Percentiles rank a stretch among this genome's conserved stretches.
These are phyloP conservation scores for Heliocidaris tuberculata DNA, from an alignment of 35 echinoderm and acorn worm species.

Conservation along the genomic window DNA sequence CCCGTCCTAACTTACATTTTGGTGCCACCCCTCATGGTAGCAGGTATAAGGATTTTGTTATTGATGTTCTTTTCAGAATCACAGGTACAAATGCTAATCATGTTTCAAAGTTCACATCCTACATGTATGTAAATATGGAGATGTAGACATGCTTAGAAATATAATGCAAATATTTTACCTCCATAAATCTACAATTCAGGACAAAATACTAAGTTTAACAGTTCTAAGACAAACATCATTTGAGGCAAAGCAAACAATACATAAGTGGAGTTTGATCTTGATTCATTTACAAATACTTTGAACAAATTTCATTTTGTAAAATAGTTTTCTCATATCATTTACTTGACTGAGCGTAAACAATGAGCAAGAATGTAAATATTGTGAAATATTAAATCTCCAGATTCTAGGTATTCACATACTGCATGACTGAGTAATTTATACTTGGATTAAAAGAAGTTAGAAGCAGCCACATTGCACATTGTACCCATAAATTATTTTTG, in stretches of 20 bases:
- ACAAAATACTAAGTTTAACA: not conserved
- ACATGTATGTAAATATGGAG: no score
- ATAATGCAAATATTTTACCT: no score
- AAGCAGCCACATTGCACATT: no score
- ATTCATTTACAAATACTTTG: not conserved
- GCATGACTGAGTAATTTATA: not conserved
- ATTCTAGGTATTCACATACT: not conserved
- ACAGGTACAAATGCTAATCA: no score
- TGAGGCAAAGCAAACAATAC: not conserved
- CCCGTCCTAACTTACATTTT: no score
- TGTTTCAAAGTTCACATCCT: no score
- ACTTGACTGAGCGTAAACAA: not conserved
- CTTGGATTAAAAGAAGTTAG: no score
- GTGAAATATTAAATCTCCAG: not conserved
- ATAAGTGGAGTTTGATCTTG: not conserved
- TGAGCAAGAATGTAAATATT: not conserved
- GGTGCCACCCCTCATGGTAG: no score
- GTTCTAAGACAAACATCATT: not conserved
- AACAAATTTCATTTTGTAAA: not conserved
- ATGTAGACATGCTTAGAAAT: no score
- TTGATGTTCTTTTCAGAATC: no score
- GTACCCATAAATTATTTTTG: no score
- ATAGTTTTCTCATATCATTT: not conserved
- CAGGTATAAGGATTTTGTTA: no score
- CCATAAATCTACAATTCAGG: not conserved